Conservation (phyloP, 30 jellyfish, hydroid and myxozoan genomes). For the Mastigias papua region DNA sequence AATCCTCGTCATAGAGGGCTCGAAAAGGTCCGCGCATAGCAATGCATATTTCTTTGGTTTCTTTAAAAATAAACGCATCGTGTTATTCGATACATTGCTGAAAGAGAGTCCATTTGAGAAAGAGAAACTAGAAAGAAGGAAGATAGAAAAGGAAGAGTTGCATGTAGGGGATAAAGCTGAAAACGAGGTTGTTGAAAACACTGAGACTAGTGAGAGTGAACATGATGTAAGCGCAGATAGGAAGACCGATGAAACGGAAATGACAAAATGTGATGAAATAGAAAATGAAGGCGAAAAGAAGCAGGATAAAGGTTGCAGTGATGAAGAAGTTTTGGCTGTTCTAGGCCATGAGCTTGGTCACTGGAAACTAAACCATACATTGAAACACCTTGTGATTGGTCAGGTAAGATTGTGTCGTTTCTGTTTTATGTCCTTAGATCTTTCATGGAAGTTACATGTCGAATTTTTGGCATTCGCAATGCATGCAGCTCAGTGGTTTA, state of each 20-base stretch:
- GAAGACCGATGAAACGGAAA: background rate
- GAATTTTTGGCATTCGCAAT: too few species aligned
- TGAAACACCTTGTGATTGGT: slow-evolving; percentile 84
- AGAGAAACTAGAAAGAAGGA: slow-evolving; percentile 69
- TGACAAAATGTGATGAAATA: background rate
- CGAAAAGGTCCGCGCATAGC: slow-evolving; percentile 98
- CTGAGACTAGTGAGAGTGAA: slow-evolving; percentile 1
- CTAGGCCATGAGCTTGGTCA: slow-evolving; percentile 99
- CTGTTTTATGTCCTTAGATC: too few species aligned
- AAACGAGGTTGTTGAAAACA: slow-evolving; percentile 7
- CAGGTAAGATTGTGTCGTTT: slow-evolving; percentile 65
- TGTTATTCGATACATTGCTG: slow-evolving; percentile 91
- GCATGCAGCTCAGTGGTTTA: too few species aligned
- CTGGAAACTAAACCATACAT: slow-evolving; percentile 90
- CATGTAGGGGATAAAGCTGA: slow-evolving; percentile 14
- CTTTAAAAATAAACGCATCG: slow-evolving; percentile 91
- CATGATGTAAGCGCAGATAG: background rate
- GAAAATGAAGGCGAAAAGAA: slow-evolving; percentile 21
- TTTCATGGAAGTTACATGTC: too few species aligned
- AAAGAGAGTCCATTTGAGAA: slow-evolving; percentile 94
- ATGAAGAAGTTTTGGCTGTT: slow-evolving; percentile 92
- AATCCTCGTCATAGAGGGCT: slow-evolving; percentile 95
- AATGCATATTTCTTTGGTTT: slow-evolving; percentile 98
- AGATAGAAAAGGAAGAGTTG: slow-evolving; percentile 41
- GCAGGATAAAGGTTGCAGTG: slow-evolving; percentile 81